These are phyloP conservation scores for Erpornis zantholeuca DNA, from an alignment of 2,113 vertebrate species.

Conservation along the genomic window DNA sequence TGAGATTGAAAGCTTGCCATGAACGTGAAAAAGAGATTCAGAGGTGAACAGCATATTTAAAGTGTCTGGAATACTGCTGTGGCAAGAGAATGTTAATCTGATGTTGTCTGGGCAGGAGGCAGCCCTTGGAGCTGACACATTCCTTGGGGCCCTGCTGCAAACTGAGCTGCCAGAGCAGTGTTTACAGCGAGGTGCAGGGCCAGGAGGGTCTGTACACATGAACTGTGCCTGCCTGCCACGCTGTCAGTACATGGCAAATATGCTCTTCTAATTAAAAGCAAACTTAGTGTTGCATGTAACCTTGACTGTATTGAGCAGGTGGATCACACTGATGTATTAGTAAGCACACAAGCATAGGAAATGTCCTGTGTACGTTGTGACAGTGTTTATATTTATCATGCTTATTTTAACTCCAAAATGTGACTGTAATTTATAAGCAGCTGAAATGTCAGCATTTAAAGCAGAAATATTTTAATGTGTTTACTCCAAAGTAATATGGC, in stretches of 20 bases:
- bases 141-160: slow-evolving; percentile 35
- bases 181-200: slow-evolving; percentile 29
- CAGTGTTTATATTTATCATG: neutral
- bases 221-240: neutral
- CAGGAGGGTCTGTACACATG: neutral
- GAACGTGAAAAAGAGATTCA: slow-evolving; percentile 2
- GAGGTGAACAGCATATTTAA: slow-evolving; percentile 1
- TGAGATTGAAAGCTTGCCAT: neutral
- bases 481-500: neutral
- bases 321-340: neutral
- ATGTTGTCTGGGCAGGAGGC: slow-evolving; percentile 32
- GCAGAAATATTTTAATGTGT: slow-evolving; percentile 24
- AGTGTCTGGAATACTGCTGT: slow-evolving; percentile 41
- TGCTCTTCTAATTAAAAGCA: neutral
- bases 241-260: neutral
- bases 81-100: slow-evolving; percentile 36
- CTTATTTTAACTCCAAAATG: slow-evolving; percentile 17
- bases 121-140: slow-evolving; percentile 18
- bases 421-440: slow-evolving; percentile 3
- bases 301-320: neutral
- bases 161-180: slow-evolving; percentile 5
- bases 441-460: neutral
- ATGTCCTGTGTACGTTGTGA: neutral
- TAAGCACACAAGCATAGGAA: neutral
- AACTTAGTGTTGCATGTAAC: neutral